Evolutionary conservation across 1,140 invertebrate genomes (phyloP).

Genomic region (Drosophila serrata): DNA sequence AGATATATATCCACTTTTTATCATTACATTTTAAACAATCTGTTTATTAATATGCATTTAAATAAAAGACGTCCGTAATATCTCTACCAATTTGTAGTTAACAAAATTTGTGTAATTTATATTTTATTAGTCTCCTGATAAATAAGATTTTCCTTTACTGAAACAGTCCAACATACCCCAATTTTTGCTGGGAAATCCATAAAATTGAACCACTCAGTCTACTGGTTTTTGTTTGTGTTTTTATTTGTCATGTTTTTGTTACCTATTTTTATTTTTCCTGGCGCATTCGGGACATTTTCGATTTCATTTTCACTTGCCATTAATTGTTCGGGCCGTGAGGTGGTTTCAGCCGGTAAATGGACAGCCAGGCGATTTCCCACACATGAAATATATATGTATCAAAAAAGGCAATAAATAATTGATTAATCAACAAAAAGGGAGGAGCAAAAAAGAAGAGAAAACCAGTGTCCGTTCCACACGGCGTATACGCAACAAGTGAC

Average conservation of each 20-base stretch:
- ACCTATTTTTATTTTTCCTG: slow-evolving; percentile 9
- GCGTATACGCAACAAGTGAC: slow-evolving; percentile 82
- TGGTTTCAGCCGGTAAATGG: slow-evolving; percentile 6
- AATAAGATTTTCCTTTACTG: neutral
- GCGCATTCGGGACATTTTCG: slow-evolving; percentile 29
- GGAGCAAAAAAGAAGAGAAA: neutral
- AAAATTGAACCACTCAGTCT: slow-evolving; percentile 31
- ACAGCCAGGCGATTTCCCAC: slow-evolving; percentile 12
- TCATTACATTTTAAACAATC: too few relatives aligned
- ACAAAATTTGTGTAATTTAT: too few relatives aligned
- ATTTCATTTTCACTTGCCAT: slow-evolving; percentile 45
- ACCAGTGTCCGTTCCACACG: slow-evolving; percentile 30
- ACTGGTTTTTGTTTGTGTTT: slow-evolving; percentile 36
- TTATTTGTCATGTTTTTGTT: slow-evolving; percentile 37
- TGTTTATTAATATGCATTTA: too few relatives aligned
- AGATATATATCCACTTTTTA: too few relatives aligned
- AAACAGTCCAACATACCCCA: slow-evolving; percentile 4
- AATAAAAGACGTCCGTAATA: too few relatives aligned
- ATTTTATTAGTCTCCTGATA: too few relatives aligned
- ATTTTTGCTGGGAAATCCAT: slow-evolving; percentile 12
- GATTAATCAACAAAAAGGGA: slow-evolving; percentile 24
- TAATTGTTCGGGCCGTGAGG: slow-evolving; percentile 27
- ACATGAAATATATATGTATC: slow-evolving; percentile 27
- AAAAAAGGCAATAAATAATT: slow-evolving; percentile 32
- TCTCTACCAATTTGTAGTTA: too few relatives aligned